These are phyloP conservation scores for Stegostoma tigrinum DNA, from an alignment of 2,113 vertebrate genomes.

Conservation along the genomic window DNA sequence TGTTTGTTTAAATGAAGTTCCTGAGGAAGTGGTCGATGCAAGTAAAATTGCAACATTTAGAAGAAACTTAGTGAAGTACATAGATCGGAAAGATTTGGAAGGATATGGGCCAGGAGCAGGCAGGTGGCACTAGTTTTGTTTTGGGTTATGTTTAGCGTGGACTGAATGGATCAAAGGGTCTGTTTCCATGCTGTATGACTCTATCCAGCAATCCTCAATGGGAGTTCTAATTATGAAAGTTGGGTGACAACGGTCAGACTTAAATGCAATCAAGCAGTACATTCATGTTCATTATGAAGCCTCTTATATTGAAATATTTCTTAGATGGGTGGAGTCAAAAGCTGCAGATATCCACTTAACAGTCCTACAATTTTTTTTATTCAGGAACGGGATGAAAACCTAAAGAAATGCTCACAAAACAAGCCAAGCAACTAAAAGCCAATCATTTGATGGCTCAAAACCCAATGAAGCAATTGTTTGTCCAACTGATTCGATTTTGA, in stretches of 20 bases:
- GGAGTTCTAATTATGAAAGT: not conserved
- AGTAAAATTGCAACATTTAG: no score
- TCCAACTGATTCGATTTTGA: not conserved
- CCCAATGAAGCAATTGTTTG: not conserved
- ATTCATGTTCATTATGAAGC: not conserved
- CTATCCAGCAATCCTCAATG: not conserved
- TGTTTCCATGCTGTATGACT: no score
- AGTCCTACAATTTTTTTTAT: not conserved
- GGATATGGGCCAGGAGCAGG: no score
- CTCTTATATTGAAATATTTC: not conserved
- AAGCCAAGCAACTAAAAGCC: not conserved
- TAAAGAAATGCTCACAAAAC: not conserved
- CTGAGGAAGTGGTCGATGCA: no score
- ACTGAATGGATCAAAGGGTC: no score
- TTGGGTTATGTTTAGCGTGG: no score
- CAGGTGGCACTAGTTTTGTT: no score
- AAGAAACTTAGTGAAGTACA: no score
- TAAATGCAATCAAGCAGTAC: not conserved
- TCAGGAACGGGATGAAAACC: not conserved
- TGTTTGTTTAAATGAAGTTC: no score
- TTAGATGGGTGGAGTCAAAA: not conserved
- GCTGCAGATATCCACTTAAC: not conserved
- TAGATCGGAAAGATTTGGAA: no score
- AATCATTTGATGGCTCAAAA: conserved; percentile 1
- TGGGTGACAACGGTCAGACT: not conserved